phyloP scores from a whole-genome alignment of 2,113 vertebrate genomes.

The Notiomystis cincta region DNA sequence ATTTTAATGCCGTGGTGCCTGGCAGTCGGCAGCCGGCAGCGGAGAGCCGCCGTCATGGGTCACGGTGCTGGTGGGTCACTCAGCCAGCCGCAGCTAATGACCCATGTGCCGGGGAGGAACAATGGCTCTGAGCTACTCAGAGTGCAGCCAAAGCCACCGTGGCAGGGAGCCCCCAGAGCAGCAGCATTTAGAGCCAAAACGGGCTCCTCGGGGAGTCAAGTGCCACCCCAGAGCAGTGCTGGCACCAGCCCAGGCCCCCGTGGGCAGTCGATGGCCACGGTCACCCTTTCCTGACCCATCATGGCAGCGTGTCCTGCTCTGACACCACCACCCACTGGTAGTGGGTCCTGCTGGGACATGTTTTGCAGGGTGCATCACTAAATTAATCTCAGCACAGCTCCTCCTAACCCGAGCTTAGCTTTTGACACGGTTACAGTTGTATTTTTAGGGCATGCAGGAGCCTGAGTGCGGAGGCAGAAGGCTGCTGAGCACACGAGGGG shows the following conservation, averaged over 20 bases:
- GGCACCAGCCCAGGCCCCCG: not conserved
- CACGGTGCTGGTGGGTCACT: not conserved
- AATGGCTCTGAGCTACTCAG: not conserved
- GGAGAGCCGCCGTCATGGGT: not conserved
- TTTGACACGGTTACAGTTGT: not conserved
- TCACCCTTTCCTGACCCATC: not conserved
- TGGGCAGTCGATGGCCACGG: accelerated
- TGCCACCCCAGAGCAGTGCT: not conserved
- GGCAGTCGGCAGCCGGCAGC: not conserved
- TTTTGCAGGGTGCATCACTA: not conserved
- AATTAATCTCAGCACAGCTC: not conserved
- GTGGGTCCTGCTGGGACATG: not conserved
- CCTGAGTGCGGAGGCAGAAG: not conserved
- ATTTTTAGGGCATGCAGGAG: not conserved
- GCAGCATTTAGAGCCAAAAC: not conserved
- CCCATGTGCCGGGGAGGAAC: not conserved
- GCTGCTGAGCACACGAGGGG: not conserved
- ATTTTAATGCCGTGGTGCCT: not conserved
- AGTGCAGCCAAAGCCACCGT: not conserved
- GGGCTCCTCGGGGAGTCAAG: accelerated
- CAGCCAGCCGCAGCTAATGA: not conserved
- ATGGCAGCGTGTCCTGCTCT: not conserved
- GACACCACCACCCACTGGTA: not conserved
- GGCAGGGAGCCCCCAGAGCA: not conserved
- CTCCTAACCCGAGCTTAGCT: not conserved